These are phyloP conservation scores for Hoplostethus atlanticus DNA, from an alignment of 2,797 vertebrate genomes.

Conservation along the genomic window DNA sequence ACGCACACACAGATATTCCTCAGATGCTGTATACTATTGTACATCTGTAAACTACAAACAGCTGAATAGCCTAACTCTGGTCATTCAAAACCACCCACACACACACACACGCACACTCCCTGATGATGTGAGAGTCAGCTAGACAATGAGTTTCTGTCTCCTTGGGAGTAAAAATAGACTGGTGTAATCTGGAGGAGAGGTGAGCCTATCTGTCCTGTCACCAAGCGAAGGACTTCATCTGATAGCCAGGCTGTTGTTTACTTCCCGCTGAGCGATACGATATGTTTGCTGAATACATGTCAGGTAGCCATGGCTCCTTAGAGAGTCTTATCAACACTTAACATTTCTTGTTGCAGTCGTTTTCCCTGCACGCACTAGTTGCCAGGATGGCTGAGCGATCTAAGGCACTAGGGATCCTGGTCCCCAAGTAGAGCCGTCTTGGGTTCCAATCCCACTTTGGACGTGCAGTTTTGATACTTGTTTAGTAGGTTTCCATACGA, in stretches of 20 bases:
- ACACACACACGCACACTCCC: background rate
- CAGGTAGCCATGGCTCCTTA: no score
- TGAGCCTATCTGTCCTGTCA: slow-evolving; percentile 1
- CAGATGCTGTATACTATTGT: no score
- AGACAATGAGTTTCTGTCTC: background rate
- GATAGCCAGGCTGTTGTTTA: background rate
- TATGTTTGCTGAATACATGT: background rate
- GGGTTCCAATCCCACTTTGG: no score
- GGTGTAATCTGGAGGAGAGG: slow-evolving; percentile 2
- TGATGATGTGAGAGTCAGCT: background rate
- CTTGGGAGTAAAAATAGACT: slow-evolving; percentile 21
- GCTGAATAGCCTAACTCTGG: background rate
- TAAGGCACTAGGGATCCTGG: background rate
- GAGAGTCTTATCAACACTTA: no score
- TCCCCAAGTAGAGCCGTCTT: no score
- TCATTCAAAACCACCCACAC: background rate
- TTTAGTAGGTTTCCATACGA: no score
- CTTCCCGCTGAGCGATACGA: background rate
- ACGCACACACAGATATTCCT: no score
- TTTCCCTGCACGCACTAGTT: no score
- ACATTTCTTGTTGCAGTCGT: no score
- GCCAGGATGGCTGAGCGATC: background rate
- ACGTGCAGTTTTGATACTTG: no score
- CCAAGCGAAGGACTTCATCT: background rate
- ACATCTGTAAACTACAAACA: no score